Evolutionary conservation across 2,888 invertebrate genomes (phyloP), one percentile per base, ranked within the genome.

Genomic region (Drosophila melanosoma): DNA sequence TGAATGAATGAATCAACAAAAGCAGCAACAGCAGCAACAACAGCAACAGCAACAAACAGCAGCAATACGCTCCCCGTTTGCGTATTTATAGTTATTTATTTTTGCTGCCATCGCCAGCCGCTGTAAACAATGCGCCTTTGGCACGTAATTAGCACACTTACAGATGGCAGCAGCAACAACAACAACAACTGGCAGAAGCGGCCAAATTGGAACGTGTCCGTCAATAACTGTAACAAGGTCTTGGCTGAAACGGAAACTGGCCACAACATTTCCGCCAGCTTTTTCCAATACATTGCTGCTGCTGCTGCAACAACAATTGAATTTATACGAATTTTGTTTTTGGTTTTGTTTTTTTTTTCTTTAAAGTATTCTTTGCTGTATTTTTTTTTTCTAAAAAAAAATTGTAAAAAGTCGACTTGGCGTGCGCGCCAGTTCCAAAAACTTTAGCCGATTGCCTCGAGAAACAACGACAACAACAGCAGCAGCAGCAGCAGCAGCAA

Each of bases 81-180:
- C 74, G 79, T 79, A 79, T 85, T 84, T 82, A 81, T 87, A 82
- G 87, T 83, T 82, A 80, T 79, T 80, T 81, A 76, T 79, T 80
- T 82, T 77, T 76, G 72, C 86, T 79, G 76, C 62, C 69, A 54
- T 61, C 72, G 85, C 79, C 83, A 82, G 82, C 64, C 68, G 67
- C 59, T 82, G 81, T 87, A 87, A 87, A 85, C 87, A 85, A 85
- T 87, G 79, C 81, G 84, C 84, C 87, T 87, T 81, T 79, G 85
- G 83, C 88, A 87, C 85, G 85, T 85, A 87, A 86, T 86, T 86
- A 87, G 85, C 85, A 85, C 85, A 87, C 87, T 85, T 85, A 84
- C 85, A 81, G 70, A 52, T 56, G 74, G 61, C 69, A 74, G 66
- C 77, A 69, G 3, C 59, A 76, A 48, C 58, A 17, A 53, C 48